Conservation (phyloP, 2,113 vertebrate genomes). For the Aramus guarauna region DNA sequence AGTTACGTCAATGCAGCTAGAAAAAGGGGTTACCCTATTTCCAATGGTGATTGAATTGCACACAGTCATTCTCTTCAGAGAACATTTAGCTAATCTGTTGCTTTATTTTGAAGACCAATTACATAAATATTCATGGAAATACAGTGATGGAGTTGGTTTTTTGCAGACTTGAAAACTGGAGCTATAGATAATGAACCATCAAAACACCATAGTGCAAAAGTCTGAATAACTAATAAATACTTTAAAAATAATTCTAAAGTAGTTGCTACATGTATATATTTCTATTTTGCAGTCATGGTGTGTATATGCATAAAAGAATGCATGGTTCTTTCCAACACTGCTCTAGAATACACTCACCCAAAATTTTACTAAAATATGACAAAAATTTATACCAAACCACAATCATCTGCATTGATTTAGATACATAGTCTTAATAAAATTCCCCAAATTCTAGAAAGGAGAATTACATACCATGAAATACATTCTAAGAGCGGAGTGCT, state of each 20-base stretch:
- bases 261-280: neutral
- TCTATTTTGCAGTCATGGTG: neutral
- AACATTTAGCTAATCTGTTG: neutral
- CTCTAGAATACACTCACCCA: neutral
- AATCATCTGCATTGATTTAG: neutral
- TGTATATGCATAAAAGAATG: neutral
- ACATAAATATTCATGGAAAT: neutral
- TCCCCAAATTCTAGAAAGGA: neutral
- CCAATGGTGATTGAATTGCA: neutral
- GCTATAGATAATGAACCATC: neutral
- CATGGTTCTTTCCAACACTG: neutral
- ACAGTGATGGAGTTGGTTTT: accelerated
- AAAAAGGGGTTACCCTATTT: accelerated
- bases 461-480: neutral
- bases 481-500: neutral
- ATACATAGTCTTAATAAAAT: neutral
- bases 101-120: neutral
- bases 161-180: neutral
- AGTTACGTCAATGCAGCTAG: accelerated
- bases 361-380: neutral
- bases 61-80: neutral
- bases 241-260: neutral
- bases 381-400: neutral
- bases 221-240: neutral
- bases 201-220: neutral